Percentiles rank a stretch among this genome's conserved stretches.
These are phyloP conservation scores for Tribolium madens DNA, from an alignment of 1,140 invertebrate genomes.

Conservation along the genomic window DNA sequence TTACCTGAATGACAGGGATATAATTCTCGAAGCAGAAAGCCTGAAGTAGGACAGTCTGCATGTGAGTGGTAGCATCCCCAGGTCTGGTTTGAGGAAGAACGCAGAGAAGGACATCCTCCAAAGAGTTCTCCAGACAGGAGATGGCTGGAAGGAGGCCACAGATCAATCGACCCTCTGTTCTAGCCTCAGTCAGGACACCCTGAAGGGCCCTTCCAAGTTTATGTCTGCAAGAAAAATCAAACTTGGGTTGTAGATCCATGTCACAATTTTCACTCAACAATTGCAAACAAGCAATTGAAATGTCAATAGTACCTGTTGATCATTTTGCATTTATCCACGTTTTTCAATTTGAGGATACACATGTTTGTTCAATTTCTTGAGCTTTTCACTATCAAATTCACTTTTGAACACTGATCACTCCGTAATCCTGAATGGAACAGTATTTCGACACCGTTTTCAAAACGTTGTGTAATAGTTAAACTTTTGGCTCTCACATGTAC, in stretches of 20 bases:
- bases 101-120: constrained; percentile 74
- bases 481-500: not conserved
- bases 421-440: constrained; percentile 2
- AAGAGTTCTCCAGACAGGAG: constrained; percentile 71
- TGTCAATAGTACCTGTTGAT: constrained; percentile 57
- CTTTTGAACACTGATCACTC: not conserved
- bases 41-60: constrained; percentile 77
- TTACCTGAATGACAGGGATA: constrained; percentile 77
- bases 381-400: not conserved
- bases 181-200: constrained; percentile 70
- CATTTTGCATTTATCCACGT: constrained; percentile 59
- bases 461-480: constrained; percentile 34
- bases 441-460: not conserved
- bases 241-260: not conserved
- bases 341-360: constrained; percentile 56
- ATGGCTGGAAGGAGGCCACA: constrained; percentile 73
- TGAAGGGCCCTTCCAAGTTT: constrained; percentile 69
- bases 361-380: constrained; percentile 42
- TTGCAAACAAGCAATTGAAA: constrained; percentile 14
- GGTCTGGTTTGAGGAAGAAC: constrained; percentile 71
- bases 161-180: constrained; percentile 71
- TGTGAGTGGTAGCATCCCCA: constrained; percentile 75
- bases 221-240: constrained; percentile 54
- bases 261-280: not conserved
- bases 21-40: constrained; percentile 78